Evolutionary conservation across 2,797 vertebrate genomes (phyloP), one percentile per base, ranked within the genome.

Genomic region (Heliangelus exortis): DNA sequence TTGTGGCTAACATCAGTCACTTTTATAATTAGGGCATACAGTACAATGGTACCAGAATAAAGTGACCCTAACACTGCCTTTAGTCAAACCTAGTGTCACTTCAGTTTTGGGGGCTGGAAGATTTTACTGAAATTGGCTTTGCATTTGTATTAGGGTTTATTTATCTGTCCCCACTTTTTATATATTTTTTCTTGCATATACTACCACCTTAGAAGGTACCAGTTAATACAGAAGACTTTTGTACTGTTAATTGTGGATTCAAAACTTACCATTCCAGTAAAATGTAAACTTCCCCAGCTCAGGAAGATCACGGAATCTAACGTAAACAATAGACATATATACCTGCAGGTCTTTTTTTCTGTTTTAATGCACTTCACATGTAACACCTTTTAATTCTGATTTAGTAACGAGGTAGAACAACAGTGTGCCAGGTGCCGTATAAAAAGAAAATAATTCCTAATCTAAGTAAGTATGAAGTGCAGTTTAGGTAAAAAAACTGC

Each of bases 401-500:
- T 80, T 72, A 92, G 28, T 84, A 72, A 73, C 5, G 7, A 78
- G 39, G 53, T 71, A 75, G 73, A 89, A 53, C 34, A 4, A 13
- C 51, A 12, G 12, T 34, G 33, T 63, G 48, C 58, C 76, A 92
- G 79, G 47, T 73, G 50, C 55, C 67, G 45, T 23, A 36, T 36
- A 73, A 86, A 84, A 51, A 84, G 67, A 79, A 87, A 94, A 74
- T 50, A 85, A 85, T 77, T 91, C 55, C 69, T 79, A 12, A 22
- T n/a, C 71, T 68, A 50, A 86, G 53, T 43, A 81, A 75, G 9
- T 55, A 45, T 15, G 25, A 74, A 90, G 45, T 57, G 55, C 21
- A 45, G 28, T 47, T 83, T 45, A 58, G 41, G 62, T 92, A 76
- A 84, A 90, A 90, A 73, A 67, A 76, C 34, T 69, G 53, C 45